A percentile compares a stretch with the other conserved stretches of the same genome.
phyloP scores from a whole-genome alignment of 1,140 invertebrate genomes.

The Parasteatoda tepidariorum region DNA sequence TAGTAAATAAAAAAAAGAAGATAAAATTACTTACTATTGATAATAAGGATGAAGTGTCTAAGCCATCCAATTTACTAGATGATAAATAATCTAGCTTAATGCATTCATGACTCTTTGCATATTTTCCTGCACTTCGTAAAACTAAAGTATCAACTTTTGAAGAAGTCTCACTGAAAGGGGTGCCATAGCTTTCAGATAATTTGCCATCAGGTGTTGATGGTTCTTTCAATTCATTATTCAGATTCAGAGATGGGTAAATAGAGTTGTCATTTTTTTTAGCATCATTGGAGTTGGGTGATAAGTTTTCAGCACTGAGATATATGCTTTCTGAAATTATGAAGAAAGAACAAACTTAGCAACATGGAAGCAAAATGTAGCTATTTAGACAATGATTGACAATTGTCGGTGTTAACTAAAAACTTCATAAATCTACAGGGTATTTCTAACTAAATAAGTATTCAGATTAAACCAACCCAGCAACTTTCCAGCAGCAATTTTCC shows the following conservation, averaged over 20 bases:
- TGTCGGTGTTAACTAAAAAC: too few relatives aligned
- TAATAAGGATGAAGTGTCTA: conserved; percentile 24
- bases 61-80: neutral
- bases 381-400: too few relatives aligned
- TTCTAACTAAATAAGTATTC: too few relatives aligned
- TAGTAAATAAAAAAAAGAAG: neutral
- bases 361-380: too few relatives aligned
- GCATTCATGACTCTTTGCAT: conserved; percentile 11
- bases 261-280: neutral
- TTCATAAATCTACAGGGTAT: too few relatives aligned
- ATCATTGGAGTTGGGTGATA: neutral
- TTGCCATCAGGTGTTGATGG: neutral
- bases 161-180: neutral
- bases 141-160: conserved; percentile 35
- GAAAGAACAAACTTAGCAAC: too few relatives aligned
- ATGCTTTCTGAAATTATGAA: conserved; percentile 18
- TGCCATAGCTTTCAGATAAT: neutral
- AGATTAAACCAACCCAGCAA: too few relatives aligned
- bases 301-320: conserved; percentile 30
- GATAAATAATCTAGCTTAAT: conserved; percentile 19
- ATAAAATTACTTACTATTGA: conserved; percentile 23
- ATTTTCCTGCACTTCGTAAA: conserved; percentile 38
- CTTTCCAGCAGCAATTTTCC: too few relatives aligned
- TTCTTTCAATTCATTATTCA: neutral
- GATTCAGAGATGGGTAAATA: neutral